Conservation (phyloP, 2,113 vertebrate genomes). For the Zosterops borbonicus region DNA sequence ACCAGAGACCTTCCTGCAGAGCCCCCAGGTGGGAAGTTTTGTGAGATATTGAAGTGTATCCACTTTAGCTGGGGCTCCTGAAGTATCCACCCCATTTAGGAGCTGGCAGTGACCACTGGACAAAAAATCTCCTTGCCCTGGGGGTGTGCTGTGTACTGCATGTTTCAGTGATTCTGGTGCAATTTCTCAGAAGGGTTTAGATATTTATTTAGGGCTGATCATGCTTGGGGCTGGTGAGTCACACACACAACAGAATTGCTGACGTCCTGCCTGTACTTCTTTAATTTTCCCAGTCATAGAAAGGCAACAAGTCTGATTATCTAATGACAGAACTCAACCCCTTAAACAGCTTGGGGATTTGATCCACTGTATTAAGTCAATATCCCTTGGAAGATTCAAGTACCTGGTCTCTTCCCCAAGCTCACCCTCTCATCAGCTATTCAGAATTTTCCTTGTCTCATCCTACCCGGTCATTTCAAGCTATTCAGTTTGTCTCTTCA, state of each 20-base stretch:
- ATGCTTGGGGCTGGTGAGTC: not conserved
- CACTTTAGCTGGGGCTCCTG: not conserved
- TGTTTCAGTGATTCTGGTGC: not conserved
- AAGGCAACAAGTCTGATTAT: not conserved
- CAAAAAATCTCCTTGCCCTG: not conserved
- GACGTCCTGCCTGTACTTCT: not conserved
- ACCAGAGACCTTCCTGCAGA: constrained; percentile 88
- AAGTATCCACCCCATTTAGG: not conserved
- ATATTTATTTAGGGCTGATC: not conserved
- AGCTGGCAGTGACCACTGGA: not conserved
- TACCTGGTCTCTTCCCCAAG: not conserved
- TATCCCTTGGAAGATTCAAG: not conserved
- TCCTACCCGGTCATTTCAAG: not conserved
- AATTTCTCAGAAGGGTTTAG: not conserved
- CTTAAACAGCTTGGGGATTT: not conserved
- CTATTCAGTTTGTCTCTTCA: not conserved
- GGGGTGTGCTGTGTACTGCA: not conserved
- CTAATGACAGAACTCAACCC: not conserved
- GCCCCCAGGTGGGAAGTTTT: constrained; percentile 82
- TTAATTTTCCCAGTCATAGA: not conserved
- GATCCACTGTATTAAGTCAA: not conserved
- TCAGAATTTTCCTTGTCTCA: not conserved
- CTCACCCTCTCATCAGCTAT: not conserved
- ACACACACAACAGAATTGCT: not conserved
- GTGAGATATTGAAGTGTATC: not conserved